phyloP scores from a whole-genome alignment of 2,797 vertebrate species.

The Ceyx erithaca region DNA sequence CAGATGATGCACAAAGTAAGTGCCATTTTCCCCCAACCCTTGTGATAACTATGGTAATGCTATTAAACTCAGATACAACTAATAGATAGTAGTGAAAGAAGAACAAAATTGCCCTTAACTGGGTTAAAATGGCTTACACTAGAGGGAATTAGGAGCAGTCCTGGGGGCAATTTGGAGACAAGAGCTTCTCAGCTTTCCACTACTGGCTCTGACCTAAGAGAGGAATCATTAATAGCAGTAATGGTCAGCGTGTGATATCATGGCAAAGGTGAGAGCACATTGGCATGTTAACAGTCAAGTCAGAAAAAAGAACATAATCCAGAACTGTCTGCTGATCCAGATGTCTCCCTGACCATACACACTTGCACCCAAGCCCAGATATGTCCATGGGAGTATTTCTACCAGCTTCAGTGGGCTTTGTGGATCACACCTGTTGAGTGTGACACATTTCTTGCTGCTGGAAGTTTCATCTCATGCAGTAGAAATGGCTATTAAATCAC shows the following conservation, averaged over 20 bases:
- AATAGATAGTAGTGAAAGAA: neutral
- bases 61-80: neutral
- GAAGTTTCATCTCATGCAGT: neutral
- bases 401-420: neutral
- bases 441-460: neutral
- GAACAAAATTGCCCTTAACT: neutral
- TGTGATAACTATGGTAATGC: neutral
- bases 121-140: neutral
- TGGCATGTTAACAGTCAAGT: neutral
- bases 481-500: neutral
- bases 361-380: neutral
- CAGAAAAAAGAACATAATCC: neutral
- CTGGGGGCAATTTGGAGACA: neutral
- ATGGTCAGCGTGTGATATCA: neutral
- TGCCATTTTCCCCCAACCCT: neutral
- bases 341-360: fast-evolving
- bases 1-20: neutral
- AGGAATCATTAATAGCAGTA: neutral
- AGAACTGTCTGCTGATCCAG: neutral
- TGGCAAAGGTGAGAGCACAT: neutral
- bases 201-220: neutral
- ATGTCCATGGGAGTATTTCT: neutral
- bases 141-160: fast-evolving
- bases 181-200: neutral
- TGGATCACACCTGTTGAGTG: neutral